Conservation (phyloP, 2,113 vertebrate species). For the Hassar affinis region DNA sequence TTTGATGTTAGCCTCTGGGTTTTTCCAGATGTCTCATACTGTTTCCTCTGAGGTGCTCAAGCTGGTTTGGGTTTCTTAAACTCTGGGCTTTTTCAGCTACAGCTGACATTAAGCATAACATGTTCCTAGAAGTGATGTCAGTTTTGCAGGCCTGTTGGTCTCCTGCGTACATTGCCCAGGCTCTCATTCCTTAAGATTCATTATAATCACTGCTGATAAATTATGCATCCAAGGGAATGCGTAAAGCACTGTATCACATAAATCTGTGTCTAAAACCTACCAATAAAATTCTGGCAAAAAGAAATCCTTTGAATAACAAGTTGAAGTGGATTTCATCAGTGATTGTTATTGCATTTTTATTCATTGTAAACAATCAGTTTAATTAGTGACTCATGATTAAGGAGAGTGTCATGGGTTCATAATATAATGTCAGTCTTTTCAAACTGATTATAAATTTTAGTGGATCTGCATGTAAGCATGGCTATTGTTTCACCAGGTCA, state of each 20-base stretch:
- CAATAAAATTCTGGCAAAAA: slow-evolving; percentile 4
- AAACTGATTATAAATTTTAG: slow-evolving; percentile 27
- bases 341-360: not conserved
- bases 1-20: slow-evolving; percentile 64
- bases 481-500: slow-evolving; percentile 71
- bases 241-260: slow-evolving; percentile 39
- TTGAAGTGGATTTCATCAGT: not conserved
- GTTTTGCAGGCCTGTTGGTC: slow-evolving; percentile 34
- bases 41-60: slow-evolving; percentile 64
- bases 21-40: slow-evolving; percentile 68
- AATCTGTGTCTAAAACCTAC: slow-evolving; percentile 36
- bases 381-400: not conserved
- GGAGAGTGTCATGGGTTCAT: not conserved
- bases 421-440: slow-evolving; percentile 1
- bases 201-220: slow-evolving; percentile 76
- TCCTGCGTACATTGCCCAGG: slow-evolving; percentile 48
- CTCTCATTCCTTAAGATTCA: slow-evolving; percentile 64
- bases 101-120: slow-evolving; percentile 69
- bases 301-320: not conserved
- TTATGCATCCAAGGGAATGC: slow-evolving; percentile 81
- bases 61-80: slow-evolving; percentile 58
- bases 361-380: not conserved
- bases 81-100: slow-evolving; percentile 60
- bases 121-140: slow-evolving; percentile 57
- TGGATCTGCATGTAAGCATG: slow-evolving; percentile 44